Evolutionary conservation across 64 coral and sea anemone species (phyloP), one percentile per base, ranked within the genome.

Genomic region (Pachyseris speciosa): DNA sequence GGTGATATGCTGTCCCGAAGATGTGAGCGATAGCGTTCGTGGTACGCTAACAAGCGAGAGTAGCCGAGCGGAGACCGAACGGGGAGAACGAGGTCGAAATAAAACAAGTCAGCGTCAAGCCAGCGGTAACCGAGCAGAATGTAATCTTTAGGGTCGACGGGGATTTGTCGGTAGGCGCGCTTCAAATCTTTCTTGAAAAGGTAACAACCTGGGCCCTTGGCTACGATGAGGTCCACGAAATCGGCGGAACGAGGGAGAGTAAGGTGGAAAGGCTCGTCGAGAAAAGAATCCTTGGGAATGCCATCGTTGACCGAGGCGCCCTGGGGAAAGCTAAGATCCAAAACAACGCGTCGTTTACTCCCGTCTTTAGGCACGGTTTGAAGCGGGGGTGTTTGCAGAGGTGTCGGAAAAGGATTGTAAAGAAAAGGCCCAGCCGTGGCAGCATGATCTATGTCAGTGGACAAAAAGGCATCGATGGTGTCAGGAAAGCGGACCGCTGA

Each of bases 1-100:
- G 22, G 19, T 73, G 68, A 39, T 43, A n/a, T 22, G 27, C 17
- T 2, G 60, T 16, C 9, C 44, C 36, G 9, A 86, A 61, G 52
- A 93, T 93, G 55, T 87, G 66, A 50, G 77, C 91, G 20, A 93
- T 74, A 4, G 83, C 91, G 9, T 87, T 93, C 7, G 72, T 92
- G 32, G 80, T 92, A 13, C 90, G 28, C 50, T 92, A 80, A 75
- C 90, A 92, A 41, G 64, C 77, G 33, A 85, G 37, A 9, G 80
- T 83, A 19, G 69, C 60, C 19, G 90, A 74, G 28, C 90, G 80
- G 2, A 86, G 33, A 8, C 68, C 90, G 61, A 92, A 92, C n/a
- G 16, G 90, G 77, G 22, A 92, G 60, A 9, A 51, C 26, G 9
- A 30, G 32, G 32, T 92, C 37, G 78, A 92, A 92, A 15, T 83